phyloP scores from a whole-genome alignment of 2,797 vertebrate genomes.

The Diglossa cyanea region DNA sequence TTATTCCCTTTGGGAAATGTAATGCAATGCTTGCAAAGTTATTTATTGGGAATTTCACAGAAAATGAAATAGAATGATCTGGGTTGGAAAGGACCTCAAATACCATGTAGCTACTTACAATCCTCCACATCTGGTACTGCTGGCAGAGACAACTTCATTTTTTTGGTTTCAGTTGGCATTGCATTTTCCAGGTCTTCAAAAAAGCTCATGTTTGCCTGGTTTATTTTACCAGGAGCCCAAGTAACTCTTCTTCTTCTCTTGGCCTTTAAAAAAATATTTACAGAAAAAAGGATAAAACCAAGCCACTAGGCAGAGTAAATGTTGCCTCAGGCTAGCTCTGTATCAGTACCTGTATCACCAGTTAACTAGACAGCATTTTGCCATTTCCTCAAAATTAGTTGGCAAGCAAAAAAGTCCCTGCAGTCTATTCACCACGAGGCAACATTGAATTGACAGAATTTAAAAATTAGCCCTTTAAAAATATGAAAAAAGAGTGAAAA shows the following conservation, averaged over 20 bases:
- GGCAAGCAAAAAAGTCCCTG: not conserved
- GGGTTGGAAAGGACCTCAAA: not conserved
- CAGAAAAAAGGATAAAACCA: not conserved
- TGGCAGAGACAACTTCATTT: constrained; percentile 67
- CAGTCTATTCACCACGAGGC: not conserved
- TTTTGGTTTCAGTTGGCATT: constrained; percentile 47
- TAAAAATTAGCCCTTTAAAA: not conserved
- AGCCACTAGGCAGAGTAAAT: not conserved
- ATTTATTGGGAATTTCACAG: not conserved
- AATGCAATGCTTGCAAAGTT: not conserved
- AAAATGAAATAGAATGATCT: not conserved
- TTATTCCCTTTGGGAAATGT: not conserved
- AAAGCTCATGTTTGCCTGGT: constrained; percentile 25
- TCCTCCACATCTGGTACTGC: constrained; percentile 66
- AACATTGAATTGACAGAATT: not conserved
- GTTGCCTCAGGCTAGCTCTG: not conserved
- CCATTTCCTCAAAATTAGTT: not conserved
- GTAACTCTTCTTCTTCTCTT: constrained; percentile 88
- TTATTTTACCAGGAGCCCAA: constrained; percentile 88
- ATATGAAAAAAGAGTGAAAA: not conserved
- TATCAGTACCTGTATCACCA: not conserved
- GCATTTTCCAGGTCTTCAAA: constrained; percentile 68
- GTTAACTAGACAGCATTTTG: not conserved
- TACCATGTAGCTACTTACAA: constrained; percentile 64
- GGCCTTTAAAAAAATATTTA: constrained; percentile 57